Base-by-base conservation (phyloP, 23 tunicate genomes). In the Trididemnum clinides region DNA sequence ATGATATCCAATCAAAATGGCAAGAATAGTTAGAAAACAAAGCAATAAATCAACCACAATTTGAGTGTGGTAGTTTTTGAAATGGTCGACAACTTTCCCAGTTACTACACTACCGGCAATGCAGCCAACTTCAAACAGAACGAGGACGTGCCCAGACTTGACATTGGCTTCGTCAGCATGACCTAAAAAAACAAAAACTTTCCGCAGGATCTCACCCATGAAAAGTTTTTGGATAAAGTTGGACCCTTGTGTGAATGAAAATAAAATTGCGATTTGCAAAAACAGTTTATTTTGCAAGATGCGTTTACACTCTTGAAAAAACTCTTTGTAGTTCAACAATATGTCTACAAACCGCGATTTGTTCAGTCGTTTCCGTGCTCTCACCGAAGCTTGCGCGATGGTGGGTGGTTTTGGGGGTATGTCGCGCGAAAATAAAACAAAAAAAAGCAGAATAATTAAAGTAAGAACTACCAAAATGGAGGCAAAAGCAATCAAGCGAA, bases 191-290 rank as follows among this genome's bases (percentile, higher is more conserved):
- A 31, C 2, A 31, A 66, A 66, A 4, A 66, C 37, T 32, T 66
- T 66, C 12, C 75, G 36, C 75, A 66, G 31, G 22, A 66, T 66
- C 31, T 66, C 75, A 10, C 75, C 37, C 75, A 66, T 66, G n/a
- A 66, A 66, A 3, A 66, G 37, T 66, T 66, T 66, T 31, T 66
- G 75, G 31, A 66, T 66, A 31, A 66, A 32, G 22, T 66, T 66
- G n/a, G 37, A 66, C 6, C 75, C 75, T 66, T 66, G 75, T 29
- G 75, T 66, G 31, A 66, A 29, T 6, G 75, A 29, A 66, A 66
- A 66, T 31, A 66, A 29, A 31, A 66, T 6, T 3, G 75, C 75
- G 7, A 31, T n/a, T 66, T 66, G 75, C 5, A 66, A 10, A 2
- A 66, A 6, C 4, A 66, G 6, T 66, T 66, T 66, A 37, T 66